phyloP scores from a whole-genome alignment of 2,888 invertebrate genomes.

The Camptogramma bilineatum region DNA sequence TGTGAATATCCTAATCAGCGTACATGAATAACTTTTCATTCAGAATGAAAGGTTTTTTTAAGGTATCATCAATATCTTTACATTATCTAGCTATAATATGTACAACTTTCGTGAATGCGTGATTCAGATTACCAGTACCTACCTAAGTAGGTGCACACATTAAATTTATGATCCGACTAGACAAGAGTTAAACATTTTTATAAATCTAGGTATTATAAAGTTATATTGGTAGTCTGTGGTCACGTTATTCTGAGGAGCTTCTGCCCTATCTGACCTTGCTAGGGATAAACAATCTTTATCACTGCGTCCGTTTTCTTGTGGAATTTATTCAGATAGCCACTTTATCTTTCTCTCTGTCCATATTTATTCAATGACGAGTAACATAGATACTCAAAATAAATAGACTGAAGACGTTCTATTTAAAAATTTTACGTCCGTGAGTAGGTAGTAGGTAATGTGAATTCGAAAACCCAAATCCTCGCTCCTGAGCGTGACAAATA shows the following conservation, averaged over 20 bases:
- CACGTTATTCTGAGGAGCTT: slow-evolving; percentile 22
- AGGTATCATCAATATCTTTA: too few relatives aligned
- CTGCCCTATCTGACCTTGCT: slow-evolving; percentile 53
- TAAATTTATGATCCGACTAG: not conserved
- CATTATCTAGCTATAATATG: too few relatives aligned
- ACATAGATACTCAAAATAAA: slow-evolving; percentile 24
- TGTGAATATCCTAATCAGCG: slow-evolving; percentile 29
- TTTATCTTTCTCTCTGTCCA: slow-evolving; percentile 39
- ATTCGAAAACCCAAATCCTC: slow-evolving; percentile 1
- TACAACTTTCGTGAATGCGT: too few relatives aligned
- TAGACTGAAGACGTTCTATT: slow-evolving; percentile 16
- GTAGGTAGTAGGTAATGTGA: slow-evolving; percentile 9
- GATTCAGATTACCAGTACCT: too few relatives aligned
- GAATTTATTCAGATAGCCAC: slow-evolving; percentile 34
- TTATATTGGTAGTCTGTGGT: slow-evolving; percentile 2
- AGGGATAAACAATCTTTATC: slow-evolving; percentile 50
- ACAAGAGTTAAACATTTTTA: not conserved
- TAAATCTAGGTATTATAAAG: not conserved
- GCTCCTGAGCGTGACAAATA: slow-evolving; percentile 21
- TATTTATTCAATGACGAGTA: slow-evolving; percentile 39
- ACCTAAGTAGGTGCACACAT: not conserved
- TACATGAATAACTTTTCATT: slow-evolving; percentile 11
- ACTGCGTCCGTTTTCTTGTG: slow-evolving; percentile 31
- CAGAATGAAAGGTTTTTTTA: not conserved
- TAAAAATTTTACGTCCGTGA: slow-evolving; percentile 3